phyloP scores from a whole-genome alignment of 2,888 invertebrate genomes.

The Mesodorylaimus sp. region DNA sequence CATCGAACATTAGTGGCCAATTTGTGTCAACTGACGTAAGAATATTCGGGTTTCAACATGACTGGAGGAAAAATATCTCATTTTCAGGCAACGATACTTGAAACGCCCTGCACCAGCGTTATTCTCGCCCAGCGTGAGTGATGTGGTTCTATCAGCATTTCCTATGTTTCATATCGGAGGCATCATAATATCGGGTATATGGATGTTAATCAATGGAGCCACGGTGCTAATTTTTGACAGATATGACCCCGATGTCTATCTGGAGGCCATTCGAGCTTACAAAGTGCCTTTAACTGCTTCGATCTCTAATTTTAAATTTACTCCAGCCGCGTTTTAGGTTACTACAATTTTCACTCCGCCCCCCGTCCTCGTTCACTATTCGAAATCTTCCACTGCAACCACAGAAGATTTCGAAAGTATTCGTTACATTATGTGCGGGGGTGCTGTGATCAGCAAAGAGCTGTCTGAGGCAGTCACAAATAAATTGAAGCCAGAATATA shows the following conservation, averaged over 20 bases:
- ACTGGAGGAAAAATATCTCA: neutral
- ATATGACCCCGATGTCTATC: conserved; percentile 51
- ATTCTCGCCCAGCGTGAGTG: neutral
- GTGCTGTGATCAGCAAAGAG: no score
- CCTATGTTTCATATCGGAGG: conserved; percentile 70
- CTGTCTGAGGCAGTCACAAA: no score
- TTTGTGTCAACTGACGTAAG: conserved; percentile 1
- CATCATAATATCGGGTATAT: conserved; percentile 43
- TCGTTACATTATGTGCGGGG: no score
- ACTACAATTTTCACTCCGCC: no score
- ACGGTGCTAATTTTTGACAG: conserved; percentile 50
- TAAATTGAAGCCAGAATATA: no score
- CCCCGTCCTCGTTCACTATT: no score
- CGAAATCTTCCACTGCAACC: no score
- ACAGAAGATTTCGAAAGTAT: no score
- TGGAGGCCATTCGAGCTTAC: conserved; percentile 46
- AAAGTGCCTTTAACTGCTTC: conserved; percentile 35
- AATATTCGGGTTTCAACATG: neutral
- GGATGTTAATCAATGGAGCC: conserved; percentile 44
- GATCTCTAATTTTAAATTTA: neutral
- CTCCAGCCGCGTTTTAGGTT: neutral
- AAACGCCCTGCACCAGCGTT: neutral
- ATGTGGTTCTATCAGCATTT: conserved; percentile 39
- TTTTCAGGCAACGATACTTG: neutral
- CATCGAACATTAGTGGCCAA: conserved; percentile 45